These are phyloP conservation scores for Rhabdophis nuchalis DNA, from an alignment of 2,797 vertebrate genomes.

Conservation along the genomic window DNA sequence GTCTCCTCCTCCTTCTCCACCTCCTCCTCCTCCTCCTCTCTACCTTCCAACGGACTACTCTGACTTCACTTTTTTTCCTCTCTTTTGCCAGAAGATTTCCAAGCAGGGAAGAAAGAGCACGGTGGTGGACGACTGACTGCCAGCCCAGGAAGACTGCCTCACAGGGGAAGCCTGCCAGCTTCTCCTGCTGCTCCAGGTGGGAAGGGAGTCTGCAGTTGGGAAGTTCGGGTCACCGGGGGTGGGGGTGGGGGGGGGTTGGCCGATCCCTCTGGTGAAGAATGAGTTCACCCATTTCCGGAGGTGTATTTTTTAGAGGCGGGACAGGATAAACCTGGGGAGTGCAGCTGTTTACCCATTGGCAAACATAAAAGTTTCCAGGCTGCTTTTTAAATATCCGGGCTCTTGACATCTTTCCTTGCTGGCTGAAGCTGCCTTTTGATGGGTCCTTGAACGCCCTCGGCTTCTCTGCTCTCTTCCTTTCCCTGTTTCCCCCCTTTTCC, in stretches of 20 bases:
- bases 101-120: neutral
- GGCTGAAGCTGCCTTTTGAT: neutral
- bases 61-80: slow-evolving; percentile 41
- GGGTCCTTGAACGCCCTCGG: neutral
- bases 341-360: neutral
- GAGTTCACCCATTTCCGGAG: too few relatives aligned
- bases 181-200: slow-evolving; percentile 47
- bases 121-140: neutral
- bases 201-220: neutral
- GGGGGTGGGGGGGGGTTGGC: neutral
- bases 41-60: slow-evolving; percentile 43
- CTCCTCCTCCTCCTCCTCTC: slow-evolving; percentile 35
- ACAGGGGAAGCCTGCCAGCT: neutral
- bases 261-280: neutral
- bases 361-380: neutral
- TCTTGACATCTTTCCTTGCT: neutral
- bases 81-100: slow-evolving; percentile 31
- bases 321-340: neutral
- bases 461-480: too few relatives aligned
- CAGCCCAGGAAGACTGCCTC: neutral
- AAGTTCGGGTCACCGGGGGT: neutral
- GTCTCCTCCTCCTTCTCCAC: slow-evolving; percentile 61
- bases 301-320: neutral
- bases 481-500: neutral
- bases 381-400: neutral